Percentiles rank a stretch among this genome's conserved stretches.
phyloP scores from a whole-genome alignment of 2,113 vertebrate genomes.

The Ceyx margarethae region DNA sequence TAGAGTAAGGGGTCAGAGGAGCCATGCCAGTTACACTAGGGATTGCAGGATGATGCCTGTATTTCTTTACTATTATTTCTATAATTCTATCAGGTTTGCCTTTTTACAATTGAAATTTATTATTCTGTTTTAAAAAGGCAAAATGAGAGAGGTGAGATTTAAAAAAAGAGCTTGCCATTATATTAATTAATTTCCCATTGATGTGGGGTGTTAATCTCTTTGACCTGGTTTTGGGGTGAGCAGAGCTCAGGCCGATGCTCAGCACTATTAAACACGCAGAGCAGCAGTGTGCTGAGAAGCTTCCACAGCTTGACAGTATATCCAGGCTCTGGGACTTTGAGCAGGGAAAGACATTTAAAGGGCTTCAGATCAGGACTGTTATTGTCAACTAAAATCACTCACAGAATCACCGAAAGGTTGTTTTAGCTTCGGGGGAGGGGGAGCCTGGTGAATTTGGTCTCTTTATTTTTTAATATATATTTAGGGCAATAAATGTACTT shows the following conservation, averaged over 20 bases:
- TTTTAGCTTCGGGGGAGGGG: neutral
- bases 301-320: neutral
- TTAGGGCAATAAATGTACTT: neutral
- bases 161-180: neutral
- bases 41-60: neutral
- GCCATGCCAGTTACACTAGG: neutral
- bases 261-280: rapidly evolving
- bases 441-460: neutral
- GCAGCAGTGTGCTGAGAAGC: neutral
- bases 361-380: neutral
- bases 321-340: neutral
- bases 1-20: neutral
- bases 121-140: neutral
- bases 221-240: neutral
- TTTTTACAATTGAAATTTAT: neutral
- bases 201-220: neutral
- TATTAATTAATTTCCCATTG: neutral
- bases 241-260: neutral
- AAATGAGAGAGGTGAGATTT: neutral
- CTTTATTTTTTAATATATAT: neutral
- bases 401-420: neutral
- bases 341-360: neutral
- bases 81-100: neutral
- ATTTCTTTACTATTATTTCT: neutral
- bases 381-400: neutral